Evolutionary conservation across 2,888 invertebrate genomes (phyloP).

Genomic region (Drosophila mimetica): DNA sequence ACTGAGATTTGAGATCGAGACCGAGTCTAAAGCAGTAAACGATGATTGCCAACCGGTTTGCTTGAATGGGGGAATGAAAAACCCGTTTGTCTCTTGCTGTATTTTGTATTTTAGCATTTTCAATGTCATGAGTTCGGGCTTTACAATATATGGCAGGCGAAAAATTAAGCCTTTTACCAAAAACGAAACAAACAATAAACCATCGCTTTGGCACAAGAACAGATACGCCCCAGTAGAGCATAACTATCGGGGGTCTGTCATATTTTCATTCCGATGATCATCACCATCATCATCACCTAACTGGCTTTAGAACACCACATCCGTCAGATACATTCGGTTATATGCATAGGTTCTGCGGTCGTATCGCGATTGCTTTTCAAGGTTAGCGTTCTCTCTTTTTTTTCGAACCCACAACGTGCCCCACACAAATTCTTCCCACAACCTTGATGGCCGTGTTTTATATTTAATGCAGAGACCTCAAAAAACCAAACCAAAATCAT

Average conservation of each 20-base stretch:
- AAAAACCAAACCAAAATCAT: neutral
- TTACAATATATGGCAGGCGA: constrained; percentile 16
- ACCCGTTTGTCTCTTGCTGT: constrained; percentile 61
- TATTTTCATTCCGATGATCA: constrained; percentile 7
- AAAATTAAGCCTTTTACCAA: constrained; percentile 33
- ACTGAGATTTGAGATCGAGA: constrained; percentile 26
- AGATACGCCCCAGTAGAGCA: constrained; percentile 44
- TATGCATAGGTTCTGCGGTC: constrained; percentile 20
- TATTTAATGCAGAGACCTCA: constrained; percentile 26
- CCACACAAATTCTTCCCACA: constrained; percentile 36
- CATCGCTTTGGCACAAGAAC: constrained; percentile 24
- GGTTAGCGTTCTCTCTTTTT: constrained; percentile 22
- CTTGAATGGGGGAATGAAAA: constrained; percentile 46
- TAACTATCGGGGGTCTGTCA: constrained; percentile 42
- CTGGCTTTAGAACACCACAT: constrained; percentile 13
- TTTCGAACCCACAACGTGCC: constrained; percentile 27
- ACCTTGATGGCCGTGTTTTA: constrained; percentile 41
- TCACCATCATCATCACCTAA: constrained; percentile 5
- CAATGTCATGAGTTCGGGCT: constrained; percentile 64
- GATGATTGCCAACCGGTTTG: constrained; percentile 71
- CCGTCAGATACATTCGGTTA: constrained; percentile 20
- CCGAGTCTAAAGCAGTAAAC: constrained; percentile 32
- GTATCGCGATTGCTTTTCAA: constrained; percentile 26
- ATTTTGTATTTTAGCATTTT: constrained; percentile 65
- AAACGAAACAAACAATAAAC: constrained; percentile 30